These are phyloP conservation scores for Danaus chrysippus DNA, from an alignment of 2,888 invertebrate genomes.

Conservation along the genomic window DNA sequence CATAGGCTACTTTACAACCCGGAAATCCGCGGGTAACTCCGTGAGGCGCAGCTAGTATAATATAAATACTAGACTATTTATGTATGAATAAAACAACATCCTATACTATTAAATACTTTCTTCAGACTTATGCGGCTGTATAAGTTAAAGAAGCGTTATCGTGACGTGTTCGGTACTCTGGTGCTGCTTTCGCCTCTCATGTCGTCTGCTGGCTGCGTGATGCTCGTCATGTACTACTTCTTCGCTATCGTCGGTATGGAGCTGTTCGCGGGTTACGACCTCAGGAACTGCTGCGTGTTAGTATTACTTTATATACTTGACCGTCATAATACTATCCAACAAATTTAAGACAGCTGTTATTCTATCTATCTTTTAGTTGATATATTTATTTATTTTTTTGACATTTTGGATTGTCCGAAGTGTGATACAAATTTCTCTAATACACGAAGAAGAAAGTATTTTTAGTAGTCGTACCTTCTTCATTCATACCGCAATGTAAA, in stretches of 20 bases:
- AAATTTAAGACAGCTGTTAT: neutral
- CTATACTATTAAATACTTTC: neutral
- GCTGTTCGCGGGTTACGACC: conserved; percentile 85
- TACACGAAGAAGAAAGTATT: no score
- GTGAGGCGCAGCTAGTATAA: no score
- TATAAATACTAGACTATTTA: no score
- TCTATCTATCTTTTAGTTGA: no score
- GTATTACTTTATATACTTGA: conserved; percentile 45
- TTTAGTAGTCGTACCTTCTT: no score
- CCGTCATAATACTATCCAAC: neutral
- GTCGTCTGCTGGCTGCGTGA: conserved; percentile 90
- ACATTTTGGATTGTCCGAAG: no score
- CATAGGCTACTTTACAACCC: no score
- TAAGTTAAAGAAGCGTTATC: conserved; percentile 88
- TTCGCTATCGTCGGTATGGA: conserved; percentile 96
- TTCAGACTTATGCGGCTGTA: conserved; percentile 82
- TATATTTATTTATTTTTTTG: no score
- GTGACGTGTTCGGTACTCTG: conserved; percentile 90
- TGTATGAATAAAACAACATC: no score
- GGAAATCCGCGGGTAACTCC: no score
- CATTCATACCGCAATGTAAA: no score
- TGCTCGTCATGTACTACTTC: conserved; percentile 91
- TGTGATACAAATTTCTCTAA: no score
- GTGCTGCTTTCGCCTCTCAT: conserved; percentile 90
- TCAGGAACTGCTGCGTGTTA: conserved; percentile 91